Evolutionary conservation across 2,113 vertebrate genomes (phyloP).

Genomic region (Dipodomys spectabilis): DNA sequence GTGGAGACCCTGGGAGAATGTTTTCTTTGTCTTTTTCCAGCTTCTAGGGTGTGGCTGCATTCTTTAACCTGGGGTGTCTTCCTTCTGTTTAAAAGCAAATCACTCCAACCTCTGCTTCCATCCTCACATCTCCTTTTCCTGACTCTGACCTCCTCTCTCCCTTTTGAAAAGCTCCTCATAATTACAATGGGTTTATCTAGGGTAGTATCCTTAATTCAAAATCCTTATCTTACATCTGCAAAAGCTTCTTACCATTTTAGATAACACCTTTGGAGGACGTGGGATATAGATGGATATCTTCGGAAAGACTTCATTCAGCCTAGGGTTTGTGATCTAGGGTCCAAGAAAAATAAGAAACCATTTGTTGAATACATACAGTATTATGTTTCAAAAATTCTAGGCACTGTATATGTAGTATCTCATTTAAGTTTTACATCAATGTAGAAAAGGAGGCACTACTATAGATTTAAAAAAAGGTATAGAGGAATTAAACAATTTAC

Average conservation of each 20-base stretch:
- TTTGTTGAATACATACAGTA: neutral
- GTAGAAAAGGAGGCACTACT: neutral
- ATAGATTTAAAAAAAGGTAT: too few species aligned
- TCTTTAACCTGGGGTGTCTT: neutral
- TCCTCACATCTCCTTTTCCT: neutral
- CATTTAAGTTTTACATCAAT: neutral
- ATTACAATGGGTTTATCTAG: neutral
- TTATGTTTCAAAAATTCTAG: neutral
- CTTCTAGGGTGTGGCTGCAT: neutral
- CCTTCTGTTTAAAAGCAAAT: neutral
- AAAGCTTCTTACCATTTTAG: neutral
- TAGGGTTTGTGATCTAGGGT: neutral
- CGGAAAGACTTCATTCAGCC: neutral
- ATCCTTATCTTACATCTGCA: neutral
- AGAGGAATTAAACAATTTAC: neutral
- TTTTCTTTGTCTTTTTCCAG: neutral
- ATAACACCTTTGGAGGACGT: neutral
- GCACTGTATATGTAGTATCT: neutral
- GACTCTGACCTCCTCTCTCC: neutral
- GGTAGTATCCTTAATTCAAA: neutral
- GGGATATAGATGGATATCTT: neutral
- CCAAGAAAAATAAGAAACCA: neutral
- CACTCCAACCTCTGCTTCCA: neutral
- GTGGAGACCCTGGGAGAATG: neutral
- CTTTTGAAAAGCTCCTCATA: neutral